These are phyloP conservation scores for Eretmochelys imbricata DNA, from an alignment of 2,113 vertebrate genomes.

Conservation along the genomic window DNA sequence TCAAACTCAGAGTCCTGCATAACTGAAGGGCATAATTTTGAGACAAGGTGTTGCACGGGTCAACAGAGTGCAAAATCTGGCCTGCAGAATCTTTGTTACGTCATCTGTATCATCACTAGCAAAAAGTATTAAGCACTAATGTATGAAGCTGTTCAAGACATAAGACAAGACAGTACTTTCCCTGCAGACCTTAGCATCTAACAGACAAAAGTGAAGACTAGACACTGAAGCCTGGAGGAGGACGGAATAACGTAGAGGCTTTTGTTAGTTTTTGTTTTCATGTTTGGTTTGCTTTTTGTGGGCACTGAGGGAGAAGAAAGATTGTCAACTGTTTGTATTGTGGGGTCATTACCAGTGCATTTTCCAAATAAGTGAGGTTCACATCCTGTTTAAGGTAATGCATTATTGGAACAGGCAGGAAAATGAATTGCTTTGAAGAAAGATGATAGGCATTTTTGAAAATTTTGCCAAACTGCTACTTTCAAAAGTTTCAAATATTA, in stretches of 20 bases:
- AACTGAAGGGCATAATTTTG: background rate
- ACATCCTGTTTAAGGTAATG: background rate
- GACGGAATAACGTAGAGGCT: background rate
- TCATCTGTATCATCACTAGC: too few relatives aligned
- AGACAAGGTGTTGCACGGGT: fast-evolving
- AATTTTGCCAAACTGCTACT: background rate
- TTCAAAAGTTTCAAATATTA: background rate
- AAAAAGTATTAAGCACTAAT: background rate
- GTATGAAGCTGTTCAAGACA: background rate
- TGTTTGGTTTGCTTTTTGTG: background rate
- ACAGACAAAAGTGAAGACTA: background rate
- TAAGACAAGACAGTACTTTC: background rate
- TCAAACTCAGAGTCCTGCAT: background rate
- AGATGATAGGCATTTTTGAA: background rate
- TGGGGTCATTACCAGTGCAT: fast-evolving
- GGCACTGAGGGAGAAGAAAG: background rate
- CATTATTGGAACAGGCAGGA: background rate
- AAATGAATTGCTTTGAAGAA: background rate
- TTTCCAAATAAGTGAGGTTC: background rate
- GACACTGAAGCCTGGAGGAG: background rate
- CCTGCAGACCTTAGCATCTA: background rate
- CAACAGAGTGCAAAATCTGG: background rate
- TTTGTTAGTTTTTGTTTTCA: background rate
- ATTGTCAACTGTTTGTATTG: fast-evolving
- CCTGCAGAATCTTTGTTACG: background rate